Evolutionary conservation across 2,797 vertebrate species (phyloP), one percentile per base, ranked within the genome.

Genomic region (Cryptoprocta ferox): DNA sequence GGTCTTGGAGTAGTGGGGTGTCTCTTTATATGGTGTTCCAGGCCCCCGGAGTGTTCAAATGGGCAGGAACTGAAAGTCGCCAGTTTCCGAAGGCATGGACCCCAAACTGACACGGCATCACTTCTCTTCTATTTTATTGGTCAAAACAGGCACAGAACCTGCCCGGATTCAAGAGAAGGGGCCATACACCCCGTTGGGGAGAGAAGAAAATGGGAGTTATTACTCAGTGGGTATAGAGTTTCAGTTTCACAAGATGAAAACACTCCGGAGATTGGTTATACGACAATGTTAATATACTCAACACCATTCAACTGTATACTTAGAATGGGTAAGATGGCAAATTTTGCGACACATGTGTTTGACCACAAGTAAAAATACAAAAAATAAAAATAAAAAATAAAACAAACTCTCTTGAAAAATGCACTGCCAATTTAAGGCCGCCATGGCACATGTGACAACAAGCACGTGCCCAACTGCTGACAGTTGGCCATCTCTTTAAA

Each of bases 211-310:
- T 2, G 16, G 24, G 32, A 35, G 15, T 65, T 30, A 18, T 26
- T n/a, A 6, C 50, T 48, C 45, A 45, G 71, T 37, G 32, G 39
- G n/a, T 30, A 30, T 8, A 39, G 39, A 68, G 76, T 81, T 68
- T 39, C 63, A n/a, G 45, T 91, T 81, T 68, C 70, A 26, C 89
- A n/a, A 59, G 10, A 81, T 45, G 42, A 66, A 85, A 91, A 81
- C n/a, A 48, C 39, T 56, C 63, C 18, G 13, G 35, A 81, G 48
- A 80, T 81, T 50, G 32, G 9, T 37, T 35, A 28, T 26, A 65
- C 11, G n/a, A 5, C 53, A 78, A 30, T n/a, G 42, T 63, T 30
- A n/a, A 19, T 35, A 39, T 32, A 65, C 15, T 37, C 48, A 50
- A 32, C 4, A 85, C 75, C 6, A 0, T 28, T 70, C 18, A 70